phyloP scores from a whole-genome alignment of 2,888 invertebrate genomes.

The Lathronympha strigana region DNA sequence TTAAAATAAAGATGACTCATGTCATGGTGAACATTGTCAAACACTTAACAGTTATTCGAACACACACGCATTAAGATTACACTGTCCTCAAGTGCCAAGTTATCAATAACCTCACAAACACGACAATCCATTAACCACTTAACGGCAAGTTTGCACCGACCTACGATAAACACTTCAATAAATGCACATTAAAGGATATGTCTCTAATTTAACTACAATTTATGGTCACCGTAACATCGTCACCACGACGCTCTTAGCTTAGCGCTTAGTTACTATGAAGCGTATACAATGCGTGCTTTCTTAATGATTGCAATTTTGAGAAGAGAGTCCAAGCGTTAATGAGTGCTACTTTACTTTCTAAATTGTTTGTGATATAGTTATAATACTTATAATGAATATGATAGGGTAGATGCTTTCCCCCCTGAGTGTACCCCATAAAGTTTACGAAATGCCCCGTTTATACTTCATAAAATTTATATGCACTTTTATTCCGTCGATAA shows the following conservation, averaged over 20 bases:
- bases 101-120: conserved; percentile 20
- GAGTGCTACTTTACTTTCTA: conserved; percentile 13
- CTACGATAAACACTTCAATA: conserved; percentile 78
- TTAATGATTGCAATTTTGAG: conserved; percentile 11
- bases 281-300: conserved; percentile 42
- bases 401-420: conserved; percentile 60
- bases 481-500: conserved; percentile 80
- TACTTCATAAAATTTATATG: conserved; percentile 83
- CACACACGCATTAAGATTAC: conserved; percentile 27
- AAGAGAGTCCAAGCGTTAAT: conserved; percentile 36
- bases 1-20: conserved; percentile 3
- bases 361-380: conserved; percentile 28
- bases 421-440: conserved; percentile 73
- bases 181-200: conserved; percentile 78
- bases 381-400: conserved; percentile 39
- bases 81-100: conserved; percentile 19
- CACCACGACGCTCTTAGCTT: conserved; percentile 46
- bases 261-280: conserved; percentile 12
- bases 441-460: conserved; percentile 75
- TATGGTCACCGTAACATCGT: conserved; percentile 72
- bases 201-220: conserved; percentile 79
- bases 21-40: conserved; percentile 2
- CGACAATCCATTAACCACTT: conserved; percentile 58
- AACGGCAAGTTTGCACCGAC: conserved; percentile 58
- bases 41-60: conserved; percentile 19